A percentile compares a stretch with the other conserved stretches of the same genome.
Evolutionary conservation across 2,113 vertebrate species (phyloP).

Genomic region (Diadophis punctatus): DNA sequence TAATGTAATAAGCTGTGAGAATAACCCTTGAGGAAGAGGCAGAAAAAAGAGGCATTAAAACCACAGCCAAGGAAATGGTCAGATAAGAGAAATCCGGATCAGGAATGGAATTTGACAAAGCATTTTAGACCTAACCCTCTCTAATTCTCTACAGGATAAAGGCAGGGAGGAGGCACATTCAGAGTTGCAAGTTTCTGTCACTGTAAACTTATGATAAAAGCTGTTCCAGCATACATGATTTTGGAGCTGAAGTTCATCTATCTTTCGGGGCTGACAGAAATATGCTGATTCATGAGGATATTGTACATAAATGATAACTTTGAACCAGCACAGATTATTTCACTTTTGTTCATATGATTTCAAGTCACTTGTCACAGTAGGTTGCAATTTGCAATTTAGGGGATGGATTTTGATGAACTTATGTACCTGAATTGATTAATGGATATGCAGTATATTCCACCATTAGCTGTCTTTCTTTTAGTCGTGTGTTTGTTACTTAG

Average conservation of each 20-base stretch:
- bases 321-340: neutral
- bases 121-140: neutral
- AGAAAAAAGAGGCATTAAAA: neutral
- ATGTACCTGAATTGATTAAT: neutral
- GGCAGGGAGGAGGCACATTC: no score
- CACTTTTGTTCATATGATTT: neutral
- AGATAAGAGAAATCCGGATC: neutral
- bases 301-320: neutral
- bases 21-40: neutral
- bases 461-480: neutral
- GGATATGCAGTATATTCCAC: neutral
- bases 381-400: neutral
- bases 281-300: neutral
- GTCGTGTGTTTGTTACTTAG: neutral
- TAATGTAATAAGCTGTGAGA: neutral
- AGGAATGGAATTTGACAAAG: neutral
- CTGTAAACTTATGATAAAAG: neutral
- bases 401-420: neutral
- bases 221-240: neutral
- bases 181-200: neutral
- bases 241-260: neutral
- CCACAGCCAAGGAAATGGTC: neutral
- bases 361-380: neutral
- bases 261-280: neutral
- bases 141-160: neutral